A percentile compares a stretch with the other conserved stretches of the same genome.
Conservation (phyloP, 2,797 vertebrate genomes). For the Menidia menidia region DNA sequence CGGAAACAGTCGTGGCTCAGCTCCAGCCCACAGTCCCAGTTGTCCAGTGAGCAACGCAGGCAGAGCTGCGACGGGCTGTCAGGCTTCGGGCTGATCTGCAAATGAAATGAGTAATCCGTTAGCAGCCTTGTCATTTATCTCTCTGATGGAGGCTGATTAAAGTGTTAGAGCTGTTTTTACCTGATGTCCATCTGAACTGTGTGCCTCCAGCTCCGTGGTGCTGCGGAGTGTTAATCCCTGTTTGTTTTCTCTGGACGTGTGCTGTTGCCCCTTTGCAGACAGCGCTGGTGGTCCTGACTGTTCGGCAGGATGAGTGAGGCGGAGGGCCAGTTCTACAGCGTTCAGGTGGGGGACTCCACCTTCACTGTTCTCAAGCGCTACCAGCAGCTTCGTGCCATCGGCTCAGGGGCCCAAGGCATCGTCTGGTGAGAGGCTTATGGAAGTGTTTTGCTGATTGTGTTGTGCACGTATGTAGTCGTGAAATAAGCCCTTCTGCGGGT, state of each 20-base stretch:
- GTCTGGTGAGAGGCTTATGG: constrained; percentile 90
- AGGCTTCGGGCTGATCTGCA: constrained; percentile 34
- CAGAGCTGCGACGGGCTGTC: constrained; percentile 25
- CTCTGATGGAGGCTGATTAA: not conserved
- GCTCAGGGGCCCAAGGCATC: constrained; percentile 97
- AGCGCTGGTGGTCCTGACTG: constrained; percentile 73
- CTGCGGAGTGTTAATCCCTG: constrained; percentile 22
- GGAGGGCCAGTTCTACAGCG: constrained; percentile 94
- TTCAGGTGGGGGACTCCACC: constrained; percentile 97
- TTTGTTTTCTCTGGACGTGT: not conserved
- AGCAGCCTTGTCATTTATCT: not conserved
- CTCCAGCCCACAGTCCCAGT: constrained; percentile 25
- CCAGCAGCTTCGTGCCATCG: constrained; percentile 94
- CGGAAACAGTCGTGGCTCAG: constrained; percentile 33
- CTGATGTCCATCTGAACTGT: not conserved
- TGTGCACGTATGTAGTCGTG: no score
- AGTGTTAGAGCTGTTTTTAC: not conserved
- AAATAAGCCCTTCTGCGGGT: no score
- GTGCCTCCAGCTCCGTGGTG: not conserved
- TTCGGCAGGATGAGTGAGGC: constrained; percentile 91
- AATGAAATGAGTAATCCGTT: constrained; percentile 24
- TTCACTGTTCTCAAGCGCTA: constrained; percentile 95
- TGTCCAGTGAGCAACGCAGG: constrained; percentile 35
- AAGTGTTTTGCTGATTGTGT: not conserved
- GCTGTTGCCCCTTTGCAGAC: constrained; percentile 56